phyloP scores from a whole-genome alignment of 2,113 vertebrate genomes.

The Crotalus helleri region DNA sequence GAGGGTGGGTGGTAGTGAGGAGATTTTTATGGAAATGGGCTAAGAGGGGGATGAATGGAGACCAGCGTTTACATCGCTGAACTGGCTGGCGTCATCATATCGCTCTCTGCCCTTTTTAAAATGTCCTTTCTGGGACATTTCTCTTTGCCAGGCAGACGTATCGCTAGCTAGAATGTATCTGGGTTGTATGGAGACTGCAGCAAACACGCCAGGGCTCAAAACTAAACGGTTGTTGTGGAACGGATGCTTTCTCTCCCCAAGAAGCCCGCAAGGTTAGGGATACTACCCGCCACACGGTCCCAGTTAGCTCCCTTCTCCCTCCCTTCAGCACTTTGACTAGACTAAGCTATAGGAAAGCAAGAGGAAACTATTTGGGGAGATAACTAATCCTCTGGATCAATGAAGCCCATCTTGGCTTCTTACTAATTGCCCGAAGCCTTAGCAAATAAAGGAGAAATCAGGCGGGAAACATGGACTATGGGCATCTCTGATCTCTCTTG shows the following conservation, averaged over 20 bases:
- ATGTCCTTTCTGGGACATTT: neutral
- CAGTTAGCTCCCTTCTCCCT: neutral
- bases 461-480: neutral
- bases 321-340: neutral
- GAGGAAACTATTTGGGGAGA: neutral
- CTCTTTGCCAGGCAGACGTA: neutral
- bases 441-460: neutral
- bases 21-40: neutral
- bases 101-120: neutral
- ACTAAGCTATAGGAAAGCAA: neutral
- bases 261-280: neutral
- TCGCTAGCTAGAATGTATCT: neutral
- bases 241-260: neutral
- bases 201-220: neutral
- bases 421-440: neutral
- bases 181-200: neutral
- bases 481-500: slow-evolving; percentile 9
- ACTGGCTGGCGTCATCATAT: neutral
- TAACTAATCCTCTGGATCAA: neutral
- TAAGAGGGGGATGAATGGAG: neutral
- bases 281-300: no score
- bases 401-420: neutral
- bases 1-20: neutral
- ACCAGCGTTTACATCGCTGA: neutral
- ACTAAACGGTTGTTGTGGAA: neutral